Percentiles rank a stretch among this genome's conserved stretches.
phyloP scores from a whole-genome alignment of 2,113 vertebrate genomes.

The Pollimyrus isidori region DNA sequence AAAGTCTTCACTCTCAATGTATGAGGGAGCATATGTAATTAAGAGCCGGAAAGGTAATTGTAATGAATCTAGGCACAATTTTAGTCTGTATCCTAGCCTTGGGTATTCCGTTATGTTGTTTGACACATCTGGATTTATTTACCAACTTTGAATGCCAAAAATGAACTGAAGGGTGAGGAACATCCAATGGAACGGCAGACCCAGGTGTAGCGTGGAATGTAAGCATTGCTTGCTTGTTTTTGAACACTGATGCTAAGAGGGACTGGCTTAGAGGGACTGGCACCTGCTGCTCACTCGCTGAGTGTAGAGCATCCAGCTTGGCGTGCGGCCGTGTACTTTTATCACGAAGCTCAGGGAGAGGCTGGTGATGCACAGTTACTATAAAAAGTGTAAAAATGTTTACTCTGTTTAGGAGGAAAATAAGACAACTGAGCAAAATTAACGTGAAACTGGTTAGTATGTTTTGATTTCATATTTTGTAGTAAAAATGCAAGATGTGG shows the following conservation, averaged over 20 bases:
- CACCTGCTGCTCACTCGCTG: background rate
- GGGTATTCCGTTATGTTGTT: background rate
- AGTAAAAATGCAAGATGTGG: constrained; percentile 3
- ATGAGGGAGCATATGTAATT: background rate
- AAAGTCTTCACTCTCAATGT: background rate
- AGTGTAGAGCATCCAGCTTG: background rate
- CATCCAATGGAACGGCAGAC: background rate
- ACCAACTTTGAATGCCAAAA: background rate
- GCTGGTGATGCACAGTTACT: constrained; percentile 16
- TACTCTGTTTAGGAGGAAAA: constrained; percentile 34
- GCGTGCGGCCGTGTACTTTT: background rate
- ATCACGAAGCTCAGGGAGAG: constrained; percentile 25
- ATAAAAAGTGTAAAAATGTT: constrained; percentile 29
- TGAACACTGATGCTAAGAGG: background rate
- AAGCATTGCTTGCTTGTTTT: background rate
- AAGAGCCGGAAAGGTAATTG: background rate
- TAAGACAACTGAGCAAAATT: constrained; percentile 28
- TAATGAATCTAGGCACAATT: background rate
- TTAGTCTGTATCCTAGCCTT: background rate
- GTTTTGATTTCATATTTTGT: constrained; percentile 19
- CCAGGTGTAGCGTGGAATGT: background rate
- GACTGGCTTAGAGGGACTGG: background rate
- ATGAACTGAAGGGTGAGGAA: background rate
- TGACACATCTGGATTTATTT: background rate
- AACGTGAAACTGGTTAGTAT: constrained; percentile 27